Evolutionary conservation across 2,797 vertebrate species (phyloP), one percentile per base, ranked within the genome.

Genomic region (Peromyscus melanophrys): DNA sequence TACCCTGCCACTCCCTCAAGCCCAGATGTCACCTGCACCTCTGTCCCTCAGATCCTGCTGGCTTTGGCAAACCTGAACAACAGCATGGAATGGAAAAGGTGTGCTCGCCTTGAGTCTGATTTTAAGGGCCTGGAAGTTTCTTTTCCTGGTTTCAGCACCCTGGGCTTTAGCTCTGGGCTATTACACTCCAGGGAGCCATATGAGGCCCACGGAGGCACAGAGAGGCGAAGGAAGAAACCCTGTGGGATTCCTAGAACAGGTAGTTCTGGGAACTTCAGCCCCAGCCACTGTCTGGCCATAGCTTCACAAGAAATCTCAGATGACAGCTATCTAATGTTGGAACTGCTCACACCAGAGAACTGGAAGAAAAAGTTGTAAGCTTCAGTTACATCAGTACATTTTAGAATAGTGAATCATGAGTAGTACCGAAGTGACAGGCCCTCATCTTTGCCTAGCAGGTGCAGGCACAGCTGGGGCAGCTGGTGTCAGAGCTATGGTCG

Each of bases 121-220:
- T 29, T 37, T 34, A 84, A 67, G n/a, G 57, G 52, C 31, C 63
- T 76, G 29, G 49, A 34, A 77, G 43, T 86, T 81, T 90, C 65
- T 75, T 37, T 90, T 96, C 59, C 40, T 87, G 29, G 71, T 93
- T 89, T 91, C 31, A 61, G 69, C 80, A 65, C 3, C 37, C 4
- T 37, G 69, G 78, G 78, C 4, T 37, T 49, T 7, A 83, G 52
- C 78, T 78, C 71, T 8, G 69, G 69, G 27, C 25, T 61, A 10
- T n/a, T 61, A 34, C 37, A n/a, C 8, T 43, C 12, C 17, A 43
- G 65, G 77, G 27, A 71, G 29, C 49, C 65, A 1, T 2, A n/a
- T 17, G 78, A 89, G 77, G 71, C 69, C 3, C 34, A 6, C 29
- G 0, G 14, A 57, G 49, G 37, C 61, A 63, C 13, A 92, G 73